Evolutionary conservation across 2,888 invertebrate genomes (phyloP).

Genomic region (Malthinus seriepunctatus): DNA sequence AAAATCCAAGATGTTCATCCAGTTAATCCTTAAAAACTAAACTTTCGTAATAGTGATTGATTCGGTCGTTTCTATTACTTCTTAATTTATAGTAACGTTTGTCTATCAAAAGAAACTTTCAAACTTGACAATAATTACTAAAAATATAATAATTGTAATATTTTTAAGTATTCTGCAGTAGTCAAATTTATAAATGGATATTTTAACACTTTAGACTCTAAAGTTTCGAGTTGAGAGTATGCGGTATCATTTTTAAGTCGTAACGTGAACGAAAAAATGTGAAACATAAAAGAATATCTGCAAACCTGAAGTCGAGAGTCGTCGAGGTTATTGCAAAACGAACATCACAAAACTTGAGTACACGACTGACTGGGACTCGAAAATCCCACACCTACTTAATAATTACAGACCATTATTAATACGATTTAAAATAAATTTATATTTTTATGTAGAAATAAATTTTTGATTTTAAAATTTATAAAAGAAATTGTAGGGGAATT

Average conservation of each 20-base stretch:
- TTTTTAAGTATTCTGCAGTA: too few relatives aligned
- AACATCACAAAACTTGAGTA: slow-evolving; percentile 18
- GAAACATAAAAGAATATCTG: slow-evolving; percentile 29
- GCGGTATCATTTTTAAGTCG: slow-evolving; percentile 24
- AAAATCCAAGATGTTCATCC: too few relatives aligned
- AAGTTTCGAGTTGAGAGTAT: slow-evolving; percentile 14
- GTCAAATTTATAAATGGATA: too few relatives aligned
- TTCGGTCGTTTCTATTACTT: too few relatives aligned
- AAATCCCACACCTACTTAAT: slow-evolving; percentile 27
- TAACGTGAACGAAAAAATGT: slow-evolving; percentile 29
- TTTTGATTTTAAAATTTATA: background rate
- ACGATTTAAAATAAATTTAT: background rate
- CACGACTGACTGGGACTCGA: slow-evolving; percentile 12
- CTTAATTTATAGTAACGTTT: too few relatives aligned
- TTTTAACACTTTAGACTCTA: background rate
- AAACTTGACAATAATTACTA: too few relatives aligned
- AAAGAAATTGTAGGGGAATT: background rate
- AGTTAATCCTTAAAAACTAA: too few relatives aligned
- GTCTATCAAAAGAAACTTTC: too few relatives aligned
- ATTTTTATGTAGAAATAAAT: background rate
- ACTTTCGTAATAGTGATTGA: too few relatives aligned
- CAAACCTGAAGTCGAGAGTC: slow-evolving; percentile 11
- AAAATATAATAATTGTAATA: too few relatives aligned
- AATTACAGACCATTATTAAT: slow-evolving; percentile 15
- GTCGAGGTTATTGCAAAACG: slow-evolving; percentile 22